Evolutionary conservation across 1,140 invertebrate species (phyloP), one percentile per base, ranked within the genome.

Genomic region (Sminthurides bifidus): DNA sequence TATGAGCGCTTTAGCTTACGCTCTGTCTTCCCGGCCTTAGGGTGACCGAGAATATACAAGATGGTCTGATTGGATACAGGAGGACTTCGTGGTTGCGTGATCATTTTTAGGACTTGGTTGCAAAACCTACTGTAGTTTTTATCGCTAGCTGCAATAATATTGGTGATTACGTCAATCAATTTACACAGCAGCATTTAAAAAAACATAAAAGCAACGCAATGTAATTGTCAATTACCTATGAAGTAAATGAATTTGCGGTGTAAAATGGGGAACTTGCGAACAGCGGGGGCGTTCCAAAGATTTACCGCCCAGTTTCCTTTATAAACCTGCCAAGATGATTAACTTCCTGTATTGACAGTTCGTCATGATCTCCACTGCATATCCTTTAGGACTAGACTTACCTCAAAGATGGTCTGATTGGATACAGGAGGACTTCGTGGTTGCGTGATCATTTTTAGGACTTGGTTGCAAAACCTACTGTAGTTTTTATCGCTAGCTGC

Each of bases 171-270:
- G 19, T 21, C 23, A 19, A 31, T 27, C 19, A 24, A 10, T 24
- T 45, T 2, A 12, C 30, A 29, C 5, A 45, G 17, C 0, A 30
- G 33, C 45, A 45, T 19, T 27, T 23, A n/a, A n/a, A n/a, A 21
- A n/a, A n/a, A n/a, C n/a, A n/a, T n/a, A n/a, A n/a, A n/a, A n/a
- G n/a, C 26, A 19, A 1, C 19, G 15, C 26, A 52, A 33, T 38
- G 21, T 1, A 40, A 30, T 30, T 35, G 3, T 8, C 27, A 27
- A 21, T 33, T 56, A 62, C 60, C 60, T 3, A 57, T 4, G 31
- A 63, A 63, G 44, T 63, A 63, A 43, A 60, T 55, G 41, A 51
- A 63, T 23, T 54, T 33, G 19, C 52, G 21, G 27, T 63, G 38
- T 8, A 63, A 37, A 14, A 57, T 37, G 8, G 61, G 54, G 37